Conservation (phyloP, 2,113 vertebrate genomes). For the Percina caprodes region DNA sequence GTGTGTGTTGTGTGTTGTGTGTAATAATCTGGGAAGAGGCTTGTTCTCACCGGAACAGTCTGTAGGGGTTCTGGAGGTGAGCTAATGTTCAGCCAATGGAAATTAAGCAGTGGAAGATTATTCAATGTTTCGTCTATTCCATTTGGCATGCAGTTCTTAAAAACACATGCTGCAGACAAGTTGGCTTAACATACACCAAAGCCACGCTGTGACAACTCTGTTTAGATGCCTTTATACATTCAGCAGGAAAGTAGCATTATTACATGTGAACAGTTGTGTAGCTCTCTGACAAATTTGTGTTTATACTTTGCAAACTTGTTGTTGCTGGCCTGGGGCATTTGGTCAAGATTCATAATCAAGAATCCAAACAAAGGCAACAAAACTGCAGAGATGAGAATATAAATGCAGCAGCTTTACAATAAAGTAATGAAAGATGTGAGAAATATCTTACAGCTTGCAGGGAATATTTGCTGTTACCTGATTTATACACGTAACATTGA, state of each 20-base stretch:
- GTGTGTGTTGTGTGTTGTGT: slow-evolving; percentile 40
- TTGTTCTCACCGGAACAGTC: slow-evolving; percentile 71
- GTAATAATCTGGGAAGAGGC: slow-evolving; percentile 63
- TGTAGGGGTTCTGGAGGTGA: slow-evolving; percentile 64
- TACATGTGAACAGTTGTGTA: not conserved
- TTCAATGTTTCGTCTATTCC: slow-evolving; percentile 58
- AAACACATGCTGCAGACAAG: slow-evolving; percentile 30
- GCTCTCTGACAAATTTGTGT: not conserved
- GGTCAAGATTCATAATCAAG: not conserved
- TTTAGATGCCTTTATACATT: not conserved
- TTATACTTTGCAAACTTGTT: slow-evolving; percentile 2
- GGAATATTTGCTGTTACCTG: not conserved
- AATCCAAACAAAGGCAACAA: not conserved
- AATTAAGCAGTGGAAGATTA: slow-evolving; percentile 58
- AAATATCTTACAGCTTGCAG: not conserved
- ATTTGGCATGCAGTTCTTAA: slow-evolving; percentile 16
- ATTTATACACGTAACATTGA: not conserved
- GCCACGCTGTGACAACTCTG: not conserved
- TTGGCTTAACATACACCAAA: not conserved
- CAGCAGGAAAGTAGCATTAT: not conserved
- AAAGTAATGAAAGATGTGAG: not conserved
- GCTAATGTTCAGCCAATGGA: slow-evolving; percentile 68
- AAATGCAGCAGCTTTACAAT: not conserved
- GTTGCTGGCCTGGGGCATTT: not conserved
- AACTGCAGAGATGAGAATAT: not conserved